Base-by-base conservation (phyloP, 2,113 vertebrate species). In the Neoarius graeffei region DNA sequence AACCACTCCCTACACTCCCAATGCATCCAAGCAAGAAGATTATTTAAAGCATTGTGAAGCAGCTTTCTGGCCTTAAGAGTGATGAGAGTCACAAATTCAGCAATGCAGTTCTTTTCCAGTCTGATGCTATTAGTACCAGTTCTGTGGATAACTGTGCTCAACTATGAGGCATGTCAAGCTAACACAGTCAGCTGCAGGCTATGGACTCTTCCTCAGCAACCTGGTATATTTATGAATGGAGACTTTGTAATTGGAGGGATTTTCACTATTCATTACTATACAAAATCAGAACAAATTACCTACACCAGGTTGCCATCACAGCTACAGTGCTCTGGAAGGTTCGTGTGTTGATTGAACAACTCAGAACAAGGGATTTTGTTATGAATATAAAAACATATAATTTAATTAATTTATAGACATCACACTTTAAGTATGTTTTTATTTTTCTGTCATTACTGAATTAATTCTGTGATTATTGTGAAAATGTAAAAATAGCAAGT, bases 201-300 rank as follows among this genome's bases (percentile, higher is more conserved):
- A 11, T 93, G 89, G 86, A 93, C 90, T 81, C 66, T 57, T 0
- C 17, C 88, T 80, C 88, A 71, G 50, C 60, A 17, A 20, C 91
- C 93, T 86, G 92, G 84, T 2, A 92, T 94, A 57, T 91, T 90
- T 56, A 48, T 90, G 89, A 90, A 93, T 48, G 94, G 94, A 69
- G 93, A 94, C 81, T 94, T 92, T 42, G 11, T 94, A 50, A 91
- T 94, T 57, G 94, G 94, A 4, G 93, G 93, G 15, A 89, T 92
- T 85, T 95, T 95, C 59, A 90, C 93, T 0, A 92, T 95, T 0
- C 94, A 95, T 59, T 14, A 89, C 85, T 89, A 92, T n/a, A 87
- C 85, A 48, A 17, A 89, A 27, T 92, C 85, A 50, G 77, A 90
- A 35, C 89, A 88, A 23, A 81, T 91, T 23, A 91, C 90, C 88